Percentiles rank a stretch among this genome's conserved stretches.
These are phyloP conservation scores for Melanotaenia parkinsoni DNA, from an alignment of 2,797 vertebrate species.

Conservation along the genomic window DNA sequence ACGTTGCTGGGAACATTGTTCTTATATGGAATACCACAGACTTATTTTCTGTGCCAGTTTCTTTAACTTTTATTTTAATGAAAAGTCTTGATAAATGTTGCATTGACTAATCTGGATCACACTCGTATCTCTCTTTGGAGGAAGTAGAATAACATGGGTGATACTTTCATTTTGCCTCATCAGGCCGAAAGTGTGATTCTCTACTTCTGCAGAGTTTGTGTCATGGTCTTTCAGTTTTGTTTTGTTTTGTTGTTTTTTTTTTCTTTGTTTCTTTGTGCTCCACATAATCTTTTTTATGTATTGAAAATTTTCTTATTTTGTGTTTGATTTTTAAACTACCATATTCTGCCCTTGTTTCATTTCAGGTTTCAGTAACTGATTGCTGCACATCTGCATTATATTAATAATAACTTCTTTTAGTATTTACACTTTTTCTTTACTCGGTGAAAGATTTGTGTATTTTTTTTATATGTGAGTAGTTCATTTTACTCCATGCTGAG, in stretches of 20 bases:
- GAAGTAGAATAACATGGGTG: not conserved
- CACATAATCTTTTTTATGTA: not conserved
- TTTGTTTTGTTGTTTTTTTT: not conserved
- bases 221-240: not conserved
- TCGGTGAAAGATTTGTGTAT: not conserved
- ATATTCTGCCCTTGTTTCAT: not conserved
- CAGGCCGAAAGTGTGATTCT: not conserved
- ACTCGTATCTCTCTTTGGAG: too few species aligned
- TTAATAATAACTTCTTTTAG: not conserved
- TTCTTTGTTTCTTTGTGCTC: not conserved
- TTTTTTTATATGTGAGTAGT: not conserved
- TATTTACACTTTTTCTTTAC: not conserved
- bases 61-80: not conserved
- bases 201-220: not conserved
- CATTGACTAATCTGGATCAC: not conserved
- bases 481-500: not conserved
- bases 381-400: not conserved
- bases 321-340: not conserved
- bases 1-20: not conserved
- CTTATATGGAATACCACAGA: not conserved
- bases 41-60: not conserved
- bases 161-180: not conserved
- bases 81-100: not conserved
- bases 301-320: not conserved
- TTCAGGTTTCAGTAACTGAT: not conserved